These are phyloP conservation scores for Acanthacorydalis orientalis DNA, from an alignment of 2,888 invertebrate species.

Conservation along the genomic window DNA sequence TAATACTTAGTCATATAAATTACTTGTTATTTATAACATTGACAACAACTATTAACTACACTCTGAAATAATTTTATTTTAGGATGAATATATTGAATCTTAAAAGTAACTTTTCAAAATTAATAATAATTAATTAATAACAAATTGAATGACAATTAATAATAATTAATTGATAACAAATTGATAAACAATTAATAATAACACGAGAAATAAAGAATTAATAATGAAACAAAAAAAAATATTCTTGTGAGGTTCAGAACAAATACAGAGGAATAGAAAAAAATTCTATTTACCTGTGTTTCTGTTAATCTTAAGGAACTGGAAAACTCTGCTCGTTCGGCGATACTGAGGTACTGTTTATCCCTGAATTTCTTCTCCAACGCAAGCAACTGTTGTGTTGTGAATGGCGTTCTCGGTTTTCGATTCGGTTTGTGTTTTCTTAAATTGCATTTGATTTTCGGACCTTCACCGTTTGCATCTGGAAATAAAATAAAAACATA, in stretches of 20 bases:
- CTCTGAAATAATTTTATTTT: too few relatives aligned
- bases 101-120: too few relatives aligned
- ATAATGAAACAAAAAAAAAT: conserved; percentile 9
- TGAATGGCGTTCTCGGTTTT: conserved; percentile 95
- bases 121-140: too few relatives aligned
- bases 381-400: conserved; percentile 88
- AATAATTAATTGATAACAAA: too few relatives aligned
- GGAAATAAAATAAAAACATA: conserved; percentile 18
- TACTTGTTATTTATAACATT: too few relatives aligned
- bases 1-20: too few relatives aligned
- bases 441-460: conserved; percentile 75
- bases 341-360: conserved; percentile 94
- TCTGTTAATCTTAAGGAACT: conserved; percentile 83
- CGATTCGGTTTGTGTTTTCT: conserved; percentile 96
- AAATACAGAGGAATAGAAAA: conserved; percentile 6
- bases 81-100: too few relatives aligned
- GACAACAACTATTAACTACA: too few relatives aligned
- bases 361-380: conserved; percentile 93
- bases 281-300: conserved; percentile 51
- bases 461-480: conserved; percentile 64
- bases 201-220: too few relatives aligned
- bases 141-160: too few relatives aligned
- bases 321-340: conserved; percentile 94
- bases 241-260: too few relatives aligned
- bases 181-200: too few relatives aligned